A percentile compares a stretch with the other conserved stretches of the same genome.
phyloP scores from a whole-genome alignment of 1,140 invertebrate genomes.

The Alviniconcha marisindica region DNA sequence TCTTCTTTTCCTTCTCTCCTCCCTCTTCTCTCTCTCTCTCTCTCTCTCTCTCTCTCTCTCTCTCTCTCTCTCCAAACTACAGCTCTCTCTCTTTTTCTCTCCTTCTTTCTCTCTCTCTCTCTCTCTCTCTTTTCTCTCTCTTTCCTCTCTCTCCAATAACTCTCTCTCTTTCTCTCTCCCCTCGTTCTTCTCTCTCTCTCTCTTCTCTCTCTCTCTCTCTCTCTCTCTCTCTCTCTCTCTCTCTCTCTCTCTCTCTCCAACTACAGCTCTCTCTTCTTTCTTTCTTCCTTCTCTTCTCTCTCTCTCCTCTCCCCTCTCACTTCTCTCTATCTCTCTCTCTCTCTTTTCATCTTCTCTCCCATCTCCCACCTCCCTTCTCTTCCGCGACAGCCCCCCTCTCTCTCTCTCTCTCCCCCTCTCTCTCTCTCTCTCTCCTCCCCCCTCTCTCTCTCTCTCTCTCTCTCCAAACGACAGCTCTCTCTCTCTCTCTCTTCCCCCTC shows the following conservation, averaged over 20 bases:
- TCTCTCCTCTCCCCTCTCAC: background rate
- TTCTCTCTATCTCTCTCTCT: background rate
- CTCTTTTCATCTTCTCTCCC: background rate
- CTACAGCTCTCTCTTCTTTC: constrained; percentile 8
- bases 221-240: background rate
- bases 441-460: no score
- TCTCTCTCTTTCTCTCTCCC: background rate
- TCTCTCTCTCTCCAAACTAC: no score
- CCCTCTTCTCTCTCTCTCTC: background rate
- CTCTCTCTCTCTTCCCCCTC: background rate
- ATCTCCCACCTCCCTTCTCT: background rate
- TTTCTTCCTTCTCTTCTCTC: constrained; percentile 23
- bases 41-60: constrained; percentile 34
- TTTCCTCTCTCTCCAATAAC: background rate
- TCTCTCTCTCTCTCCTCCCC: background rate
- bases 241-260: constrained; percentile 12
- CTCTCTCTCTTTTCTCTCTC: background rate
- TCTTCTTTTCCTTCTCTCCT: no score
- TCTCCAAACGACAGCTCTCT: background rate
- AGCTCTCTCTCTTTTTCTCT: constrained; percentile 37
- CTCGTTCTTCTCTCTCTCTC: background rate
- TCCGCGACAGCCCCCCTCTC: background rate
- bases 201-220: background rate
- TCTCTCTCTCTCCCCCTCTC: background rate
- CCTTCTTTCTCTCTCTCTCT: constrained; percentile 8